phyloP scores from a whole-genome alignment of 1,140 invertebrate species.

The Branchinecta lynchi region DNA sequence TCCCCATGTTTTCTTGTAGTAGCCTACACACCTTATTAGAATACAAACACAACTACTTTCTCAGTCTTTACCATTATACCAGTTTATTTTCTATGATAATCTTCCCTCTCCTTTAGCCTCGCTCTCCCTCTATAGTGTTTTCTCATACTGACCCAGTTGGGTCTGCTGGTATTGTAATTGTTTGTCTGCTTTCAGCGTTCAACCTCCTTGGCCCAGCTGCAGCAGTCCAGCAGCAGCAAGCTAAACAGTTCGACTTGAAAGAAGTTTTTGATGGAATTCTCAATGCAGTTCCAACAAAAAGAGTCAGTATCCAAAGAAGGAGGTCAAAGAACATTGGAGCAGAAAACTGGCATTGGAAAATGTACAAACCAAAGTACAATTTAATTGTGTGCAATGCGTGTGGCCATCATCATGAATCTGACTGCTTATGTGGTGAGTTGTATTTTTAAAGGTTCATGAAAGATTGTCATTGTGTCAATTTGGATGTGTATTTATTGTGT shows the following conservation, averaged over 20 bases:
- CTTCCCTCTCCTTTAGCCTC: conserved; percentile 6
- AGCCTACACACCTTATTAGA: too few species aligned
- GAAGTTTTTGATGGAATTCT: conserved; percentile 46
- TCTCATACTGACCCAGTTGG: too few species aligned
- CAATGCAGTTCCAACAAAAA: conserved; percentile 59
- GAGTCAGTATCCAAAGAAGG: conserved; percentile 55
- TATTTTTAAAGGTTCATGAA: not conserved
- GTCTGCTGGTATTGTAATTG: too few species aligned
- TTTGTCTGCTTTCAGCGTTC: too few species aligned
- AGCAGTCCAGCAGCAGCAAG: too few species aligned
- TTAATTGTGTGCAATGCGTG: conserved; percentile 56
- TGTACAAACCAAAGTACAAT: conserved; percentile 49
- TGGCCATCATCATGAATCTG: conserved; percentile 59
- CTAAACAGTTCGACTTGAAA: conserved; percentile 13
- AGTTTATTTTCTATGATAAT: not conserved
- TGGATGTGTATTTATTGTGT: too few species aligned
- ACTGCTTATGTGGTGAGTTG: conserved; percentile 57
- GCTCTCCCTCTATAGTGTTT: not conserved
- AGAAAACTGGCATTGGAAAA: conserved; percentile 46
- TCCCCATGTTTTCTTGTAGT: too few species aligned
- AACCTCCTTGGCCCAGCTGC: too few species aligned
- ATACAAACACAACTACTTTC: too few species aligned
- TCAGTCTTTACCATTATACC: too few species aligned
- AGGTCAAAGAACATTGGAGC: conserved; percentile 50
- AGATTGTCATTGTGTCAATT: conserved; percentile 14